Conservation (phyloP, 2,797 vertebrate species). For the Poeciliopsis paucimaculata region DNA sequence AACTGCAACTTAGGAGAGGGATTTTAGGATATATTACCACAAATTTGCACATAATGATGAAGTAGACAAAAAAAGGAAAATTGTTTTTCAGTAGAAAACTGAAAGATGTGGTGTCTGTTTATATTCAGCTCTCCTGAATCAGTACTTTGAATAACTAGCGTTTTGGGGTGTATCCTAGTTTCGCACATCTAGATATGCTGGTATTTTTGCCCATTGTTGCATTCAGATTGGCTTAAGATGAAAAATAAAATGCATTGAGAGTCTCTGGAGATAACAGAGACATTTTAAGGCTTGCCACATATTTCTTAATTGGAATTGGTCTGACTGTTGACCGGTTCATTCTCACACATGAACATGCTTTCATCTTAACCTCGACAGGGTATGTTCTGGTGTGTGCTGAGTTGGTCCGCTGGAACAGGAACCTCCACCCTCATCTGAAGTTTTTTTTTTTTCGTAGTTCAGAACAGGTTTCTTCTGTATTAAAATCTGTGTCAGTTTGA, state of each 20-base stretch:
- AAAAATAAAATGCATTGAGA: background rate
- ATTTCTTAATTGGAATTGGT: background rate
- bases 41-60: background rate
- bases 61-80: background rate
- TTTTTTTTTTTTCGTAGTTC: background rate
- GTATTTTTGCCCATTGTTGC: background rate
- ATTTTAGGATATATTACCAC: background rate
- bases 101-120: background rate
- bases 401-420: background rate
- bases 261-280: background rate
- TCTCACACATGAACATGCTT: background rate
- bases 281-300: background rate
- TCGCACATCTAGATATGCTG: background rate
- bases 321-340: background rate
- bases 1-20: background rate
- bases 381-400: background rate
- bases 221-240: background rate
- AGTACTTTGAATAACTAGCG: background rate
- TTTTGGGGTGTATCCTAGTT: background rate
- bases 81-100: background rate
- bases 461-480: background rate
- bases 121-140: background rate
- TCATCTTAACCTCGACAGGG: background rate
- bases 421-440: background rate
- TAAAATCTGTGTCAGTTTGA: background rate